Evolutionary conservation across 2,113 vertebrate genomes (phyloP), one percentile per base, ranked within the genome.

Genomic region (Chaetops frenatus): DNA sequence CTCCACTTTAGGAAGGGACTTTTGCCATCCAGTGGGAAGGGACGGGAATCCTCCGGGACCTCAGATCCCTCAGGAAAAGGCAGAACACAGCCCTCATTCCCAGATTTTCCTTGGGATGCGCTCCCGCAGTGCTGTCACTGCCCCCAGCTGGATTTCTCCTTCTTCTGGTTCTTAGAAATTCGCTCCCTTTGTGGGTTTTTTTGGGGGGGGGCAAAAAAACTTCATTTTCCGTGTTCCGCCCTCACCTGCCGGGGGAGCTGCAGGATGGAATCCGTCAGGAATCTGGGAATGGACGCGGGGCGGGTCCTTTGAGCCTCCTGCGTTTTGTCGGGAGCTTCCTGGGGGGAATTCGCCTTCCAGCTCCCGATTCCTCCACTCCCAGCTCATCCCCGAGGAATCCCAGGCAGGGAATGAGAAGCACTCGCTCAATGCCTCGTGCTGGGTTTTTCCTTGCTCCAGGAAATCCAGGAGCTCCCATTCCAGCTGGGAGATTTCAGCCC

Each of bases 21-120:
- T 70, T 96, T 92, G 65, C 87, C 92, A 44, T 81, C 65, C 53
- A 42, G 70, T 65, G 95, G 87, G 95, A 94, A n/a, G 83, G 74
- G 70, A 33, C 10, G 69, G 90, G 28, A 81, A 62, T 12, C 33
- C 18, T 53, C 50, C 23, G 45, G 86, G 69, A 18, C 35, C 69
- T 81, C 73, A 31, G 6, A 22, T 27, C 56, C 84, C 31, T 7
- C 7, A 1, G 58, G 51, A 4, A 28, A 2, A 44, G 10, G 27
- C 17, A 61, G 28, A 53, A 23, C 2, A 4, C n/a, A 12, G 0
- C 11, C 12, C 27, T 24, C 35, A 25, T 45, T 77, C 67, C 82
- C 5, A 0, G 15, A 14, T 20, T 50, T n/a, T 0, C 6, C 1
- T 2, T 1, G 28, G 73, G 36, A 33, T 56, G 10, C 10, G 20